These are phyloP conservation scores for Garrulus glandarius DNA, from an alignment of 2,797 vertebrate genomes.

Conservation along the genomic window DNA sequence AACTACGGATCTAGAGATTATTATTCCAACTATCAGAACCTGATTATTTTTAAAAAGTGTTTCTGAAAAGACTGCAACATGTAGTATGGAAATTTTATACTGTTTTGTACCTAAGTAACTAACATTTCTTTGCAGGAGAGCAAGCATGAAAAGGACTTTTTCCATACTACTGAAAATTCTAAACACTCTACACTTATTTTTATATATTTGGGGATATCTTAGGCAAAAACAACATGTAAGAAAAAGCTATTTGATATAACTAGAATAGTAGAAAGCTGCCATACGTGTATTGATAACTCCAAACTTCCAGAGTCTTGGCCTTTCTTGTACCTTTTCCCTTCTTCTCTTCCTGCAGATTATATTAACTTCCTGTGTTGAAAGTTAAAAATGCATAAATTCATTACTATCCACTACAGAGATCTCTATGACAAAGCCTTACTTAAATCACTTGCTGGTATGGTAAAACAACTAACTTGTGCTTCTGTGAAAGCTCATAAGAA, in stretches of 20 bases:
- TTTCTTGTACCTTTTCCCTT: background rate
- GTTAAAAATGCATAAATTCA: background rate
- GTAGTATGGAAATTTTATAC: background rate
- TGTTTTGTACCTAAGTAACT: background rate
- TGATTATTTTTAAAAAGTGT: background rate
- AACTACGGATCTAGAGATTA: background rate
- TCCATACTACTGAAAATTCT: background rate
- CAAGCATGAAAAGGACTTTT: background rate
- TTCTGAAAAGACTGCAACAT: background rate
- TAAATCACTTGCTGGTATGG: background rate
- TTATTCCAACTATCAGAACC: background rate
- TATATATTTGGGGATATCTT: background rate
- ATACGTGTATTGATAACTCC: background rate
- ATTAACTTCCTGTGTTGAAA: background rate
- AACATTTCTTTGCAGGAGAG: background rate
- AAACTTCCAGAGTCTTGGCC: background rate
- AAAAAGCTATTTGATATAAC: background rate
- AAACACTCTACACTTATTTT: background rate
- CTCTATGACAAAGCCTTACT: background rate
- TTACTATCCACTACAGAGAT: background rate
- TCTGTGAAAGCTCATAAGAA: background rate
- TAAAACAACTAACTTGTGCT: background rate
- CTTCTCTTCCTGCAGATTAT: background rate
- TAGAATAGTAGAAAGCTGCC: background rate
- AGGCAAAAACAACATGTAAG: background rate